phyloP scores from a whole-genome alignment of 2,797 vertebrate genomes.

The Lates japonicus region DNA sequence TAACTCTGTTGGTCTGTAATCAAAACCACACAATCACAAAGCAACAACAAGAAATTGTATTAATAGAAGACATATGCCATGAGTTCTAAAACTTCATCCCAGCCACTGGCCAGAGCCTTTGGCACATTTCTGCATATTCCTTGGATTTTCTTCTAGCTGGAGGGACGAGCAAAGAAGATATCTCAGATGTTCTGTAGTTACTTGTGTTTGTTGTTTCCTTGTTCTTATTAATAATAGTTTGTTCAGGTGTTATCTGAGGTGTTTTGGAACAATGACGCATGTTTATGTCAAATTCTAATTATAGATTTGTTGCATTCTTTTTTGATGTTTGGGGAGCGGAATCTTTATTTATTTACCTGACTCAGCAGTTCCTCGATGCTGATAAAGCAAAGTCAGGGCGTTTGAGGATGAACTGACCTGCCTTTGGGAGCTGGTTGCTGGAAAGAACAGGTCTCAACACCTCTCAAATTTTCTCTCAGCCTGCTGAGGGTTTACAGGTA shows the following conservation, averaged over 20 bases:
- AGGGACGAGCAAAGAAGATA: constrained; percentile 89
- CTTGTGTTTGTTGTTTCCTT: constrained; percentile 38
- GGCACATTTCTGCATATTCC: constrained; percentile 84
- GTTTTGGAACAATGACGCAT: constrained; percentile 39
- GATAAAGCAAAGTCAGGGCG: constrained; percentile 13
- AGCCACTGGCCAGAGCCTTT: constrained; percentile 85
- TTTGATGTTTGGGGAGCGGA: constrained; percentile 50
- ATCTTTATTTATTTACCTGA: constrained; percentile 87
- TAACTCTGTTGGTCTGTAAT: constrained; percentile 51
- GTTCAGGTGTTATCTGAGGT: constrained; percentile 34
- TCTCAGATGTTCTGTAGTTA: constrained; percentile 75
- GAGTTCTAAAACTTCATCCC: constrained; percentile 87
- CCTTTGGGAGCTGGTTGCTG: constrained; percentile 89
- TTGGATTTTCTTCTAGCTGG: constrained; percentile 87
- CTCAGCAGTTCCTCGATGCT: constrained; percentile 63
- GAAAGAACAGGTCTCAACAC: constrained; percentile 91
- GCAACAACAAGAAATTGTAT: constrained; percentile 4
- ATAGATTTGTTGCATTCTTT: constrained; percentile 15
- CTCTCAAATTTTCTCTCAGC: constrained; percentile 91
- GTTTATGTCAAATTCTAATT: constrained; percentile 39
- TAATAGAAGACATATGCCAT: constrained; percentile 74
- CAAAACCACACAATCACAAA: constrained; percentile 58
- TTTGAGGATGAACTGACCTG: constrained; percentile 85
- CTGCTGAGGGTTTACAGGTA: constrained; percentile 75
- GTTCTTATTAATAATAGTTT: constrained; percentile 41